Base-by-base conservation (phyloP, 2,888 invertebrate species). In the Ennomos fuscantarius region DNA sequence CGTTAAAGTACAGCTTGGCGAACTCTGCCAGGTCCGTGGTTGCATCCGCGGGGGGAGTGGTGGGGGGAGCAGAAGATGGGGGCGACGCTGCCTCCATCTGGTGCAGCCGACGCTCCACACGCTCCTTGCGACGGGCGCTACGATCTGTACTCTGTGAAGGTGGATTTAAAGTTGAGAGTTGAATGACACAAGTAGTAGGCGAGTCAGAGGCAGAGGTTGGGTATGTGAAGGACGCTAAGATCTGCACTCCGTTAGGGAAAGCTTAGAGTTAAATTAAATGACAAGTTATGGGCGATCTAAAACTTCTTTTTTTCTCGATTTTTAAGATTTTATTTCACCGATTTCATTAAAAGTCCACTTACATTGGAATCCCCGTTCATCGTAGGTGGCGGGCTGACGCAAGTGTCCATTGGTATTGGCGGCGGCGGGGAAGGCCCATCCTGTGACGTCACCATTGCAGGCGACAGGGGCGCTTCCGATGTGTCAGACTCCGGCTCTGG, bases 1-100 rank as follows among this genome's bases (percentile, higher is more conserved):
- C 95, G 82, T 98, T 99, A 88, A 97, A 99, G 86, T 96, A 97
- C 62, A 96, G 95, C 76, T 98, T 97, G n/a, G 98, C 99, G 87
- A 97, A 99, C 78, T 98, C 98, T 0, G 97, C 92, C 80, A 99
- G 96, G 78, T 98, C 97, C 78, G 96, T 96, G 71, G 95, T 93
- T 8, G 93, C 84, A 68, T 95, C 95, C 46, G 94, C 94, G 13
- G 93, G 87, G 10, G 93, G 92, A 40, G 84, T 78, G 87, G 67
- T 93, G 63, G 76, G 84, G 36, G 76, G 84, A 24, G 76, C 79
- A 9, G 72, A 74, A 34, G 76, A 62, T 34, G 79, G 73, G 78
- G 82, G 74, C 0, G 86, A 74, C 2, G 84, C 79, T 3, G 72
- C 95, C 69, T 96, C 96, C 81, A 97, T 93, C 83, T 97, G 97